These are phyloP conservation scores for Decapterus maruadsi DNA, from an alignment of 2,797 vertebrate genomes.

Conservation along the genomic window DNA sequence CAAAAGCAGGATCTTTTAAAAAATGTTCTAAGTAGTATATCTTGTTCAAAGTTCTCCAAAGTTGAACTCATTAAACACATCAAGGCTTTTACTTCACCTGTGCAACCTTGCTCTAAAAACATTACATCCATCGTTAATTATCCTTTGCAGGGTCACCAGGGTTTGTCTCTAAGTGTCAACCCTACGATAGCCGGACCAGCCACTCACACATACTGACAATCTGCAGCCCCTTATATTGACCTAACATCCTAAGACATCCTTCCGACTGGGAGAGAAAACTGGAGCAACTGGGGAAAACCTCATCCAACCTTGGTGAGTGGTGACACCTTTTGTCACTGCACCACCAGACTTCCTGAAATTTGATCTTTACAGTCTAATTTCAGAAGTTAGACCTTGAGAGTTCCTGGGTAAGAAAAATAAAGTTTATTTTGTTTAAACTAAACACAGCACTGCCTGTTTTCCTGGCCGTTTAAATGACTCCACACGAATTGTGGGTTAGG, in stretches of 20 bases:
- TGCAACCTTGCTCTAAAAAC: neutral
- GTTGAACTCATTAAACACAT: neutral
- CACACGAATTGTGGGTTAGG: slow-evolving; percentile 9
- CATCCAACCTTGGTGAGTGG: too few relatives aligned
- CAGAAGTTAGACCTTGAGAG: neutral
- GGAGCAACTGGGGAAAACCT: neutral
- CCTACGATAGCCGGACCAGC: too few relatives aligned
- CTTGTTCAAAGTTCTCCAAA: neutral
- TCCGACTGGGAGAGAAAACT: neutral
- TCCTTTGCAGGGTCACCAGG: too few relatives aligned
- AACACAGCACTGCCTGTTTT: slow-evolving; percentile 2
- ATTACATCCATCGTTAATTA: neutral
- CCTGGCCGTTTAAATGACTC: slow-evolving; percentile 10
- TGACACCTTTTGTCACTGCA: neutral
- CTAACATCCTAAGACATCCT: neutral
- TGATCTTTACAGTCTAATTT: neutral
- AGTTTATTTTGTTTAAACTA: slow-evolving; percentile 1
- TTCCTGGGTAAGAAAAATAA: neutral
- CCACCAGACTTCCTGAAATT: neutral
- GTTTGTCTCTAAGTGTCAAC: too few relatives aligned
- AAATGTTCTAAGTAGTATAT: neutral
- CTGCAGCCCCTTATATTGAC: neutral
- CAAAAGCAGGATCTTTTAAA: neutral
- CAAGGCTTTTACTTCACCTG: neutral
- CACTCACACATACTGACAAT: neutral